These are phyloP conservation scores for Lutjanus argentimaculatus DNA, from an alignment of 2,797 vertebrate genomes.

Conservation along the genomic window DNA sequence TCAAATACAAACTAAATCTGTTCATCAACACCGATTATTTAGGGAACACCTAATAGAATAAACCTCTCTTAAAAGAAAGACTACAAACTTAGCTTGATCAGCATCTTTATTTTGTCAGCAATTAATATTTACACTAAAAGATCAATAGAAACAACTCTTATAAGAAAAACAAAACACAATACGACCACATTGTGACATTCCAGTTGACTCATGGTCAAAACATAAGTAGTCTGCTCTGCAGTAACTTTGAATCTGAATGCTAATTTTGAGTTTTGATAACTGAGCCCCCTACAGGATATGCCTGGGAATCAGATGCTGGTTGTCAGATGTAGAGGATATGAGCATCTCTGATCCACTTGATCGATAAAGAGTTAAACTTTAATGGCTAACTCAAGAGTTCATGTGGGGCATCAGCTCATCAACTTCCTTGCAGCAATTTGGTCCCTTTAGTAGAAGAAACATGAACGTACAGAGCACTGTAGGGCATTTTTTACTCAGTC, in stretches of 20 bases:
- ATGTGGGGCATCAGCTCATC: not conserved
- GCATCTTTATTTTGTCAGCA: slow-evolving; percentile 32
- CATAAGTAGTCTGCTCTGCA: not conserved
- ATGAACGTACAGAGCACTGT: not conserved
- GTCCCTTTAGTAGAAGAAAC: slow-evolving; percentile 17
- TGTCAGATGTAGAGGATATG: not conserved
- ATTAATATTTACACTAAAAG: slow-evolving; percentile 8
- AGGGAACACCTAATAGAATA: not conserved
- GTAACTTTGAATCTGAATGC: no score
- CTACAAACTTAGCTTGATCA: not conserved
- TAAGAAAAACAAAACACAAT: not conserved
- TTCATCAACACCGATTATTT: not conserved
- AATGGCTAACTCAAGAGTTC: not conserved
- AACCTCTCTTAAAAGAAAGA: not conserved
- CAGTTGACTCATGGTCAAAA: slow-evolving; percentile 1
- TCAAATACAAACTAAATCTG: not conserved
- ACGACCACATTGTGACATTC: slow-evolving; percentile 17
- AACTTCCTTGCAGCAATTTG: not conserved
- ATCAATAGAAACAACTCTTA: slow-evolving; percentile 2
- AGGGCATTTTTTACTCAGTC: not conserved
- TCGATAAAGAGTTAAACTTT: not conserved
- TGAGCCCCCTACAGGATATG: not conserved
- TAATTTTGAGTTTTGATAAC: not conserved
- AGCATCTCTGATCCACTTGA: not conserved
- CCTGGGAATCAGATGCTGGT: not conserved